Evolutionary conservation across 2,113 vertebrate genomes (phyloP).

Genomic region (Hystrix cristata): DNA sequence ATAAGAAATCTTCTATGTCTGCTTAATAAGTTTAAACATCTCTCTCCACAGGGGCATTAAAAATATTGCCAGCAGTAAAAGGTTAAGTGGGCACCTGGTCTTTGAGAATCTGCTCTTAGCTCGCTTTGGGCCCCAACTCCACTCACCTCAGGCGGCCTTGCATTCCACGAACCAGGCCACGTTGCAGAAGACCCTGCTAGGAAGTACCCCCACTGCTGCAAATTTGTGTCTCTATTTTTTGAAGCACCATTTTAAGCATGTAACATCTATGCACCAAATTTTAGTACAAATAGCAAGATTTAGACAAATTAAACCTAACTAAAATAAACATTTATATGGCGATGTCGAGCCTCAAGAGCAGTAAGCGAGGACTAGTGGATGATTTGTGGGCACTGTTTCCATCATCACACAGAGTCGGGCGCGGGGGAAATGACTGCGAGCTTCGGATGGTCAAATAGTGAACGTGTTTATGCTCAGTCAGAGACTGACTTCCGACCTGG

Average conservation of each 20-base stretch:
- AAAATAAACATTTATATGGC: slow-evolving; percentile 65
- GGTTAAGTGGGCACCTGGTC: background rate
- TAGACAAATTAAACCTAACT: slow-evolving; percentile 54
- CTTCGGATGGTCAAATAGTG: slow-evolving; percentile 35
- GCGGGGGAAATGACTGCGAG: background rate
- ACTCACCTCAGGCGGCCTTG: background rate
- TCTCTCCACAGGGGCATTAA: background rate
- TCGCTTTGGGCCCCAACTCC: background rate
- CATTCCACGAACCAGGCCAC: background rate
- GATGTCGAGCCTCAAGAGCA: slow-evolving; percentile 1
- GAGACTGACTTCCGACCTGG: slow-evolving; percentile 32
- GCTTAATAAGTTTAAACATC: background rate
- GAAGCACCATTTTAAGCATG: slow-evolving; percentile 47
- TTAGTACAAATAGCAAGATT: slow-evolving; percentile 56
- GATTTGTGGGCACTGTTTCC: background rate
- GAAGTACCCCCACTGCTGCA: background rate
- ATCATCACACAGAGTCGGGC: background rate
- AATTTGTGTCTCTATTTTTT: slow-evolving; percentile 49
- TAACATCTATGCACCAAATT: slow-evolving; percentile 32
- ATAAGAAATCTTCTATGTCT: background rate
- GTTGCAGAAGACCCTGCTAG: slow-evolving; percentile 2
- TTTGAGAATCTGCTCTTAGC: background rate
- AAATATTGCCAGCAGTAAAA: background rate
- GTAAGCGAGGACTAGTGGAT: slow-evolving; percentile 34
- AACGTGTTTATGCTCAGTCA: slow-evolving; percentile 23